Evolutionary conservation across 2,888 invertebrate genomes (phyloP), one percentile per base, ranked within the genome.

Genomic region (Ptychoptera albimana): DNA sequence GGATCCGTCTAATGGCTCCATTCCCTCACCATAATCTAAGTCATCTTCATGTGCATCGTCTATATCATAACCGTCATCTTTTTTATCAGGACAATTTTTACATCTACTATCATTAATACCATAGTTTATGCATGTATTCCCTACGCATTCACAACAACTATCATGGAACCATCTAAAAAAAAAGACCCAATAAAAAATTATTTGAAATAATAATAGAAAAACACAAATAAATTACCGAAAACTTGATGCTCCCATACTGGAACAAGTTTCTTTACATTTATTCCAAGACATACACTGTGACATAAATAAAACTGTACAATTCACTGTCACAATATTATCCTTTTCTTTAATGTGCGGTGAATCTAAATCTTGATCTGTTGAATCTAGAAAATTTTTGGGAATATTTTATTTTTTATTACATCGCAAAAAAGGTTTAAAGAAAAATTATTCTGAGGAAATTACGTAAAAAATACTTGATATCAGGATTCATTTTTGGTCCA

Each of bases 111-210:
- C 84, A 56, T 85, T 84, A 48, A 88, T 81, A 2, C 92, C 93
- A 61, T 88, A 92, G 60, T 86, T 86, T 50, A 88, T 73, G 60
- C 92, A 93, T 39, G 80, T 82, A 50, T 80, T 78, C 1, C 92
- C 91, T 42, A 92, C 78, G 60, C 93, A 93, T 63, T 93, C 86
- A 61, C 93, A 93, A 60, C 93, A 93, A 1, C 91, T 92, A 58
- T 91, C 86, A 63, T 91, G 88, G 66, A 92, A 92, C 91, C 92
- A 92, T 55, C 88, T 75, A 85, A 65, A 48, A 35, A 10, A 37
- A 37, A 41, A 35, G n/a, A 45, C 14, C 16, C 14, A 29, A 37
- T 31, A 13, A 29, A 39, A 39, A 5, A 6, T 11, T 15, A 34
- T 10, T n/a, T 7, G 6, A 15, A n/a, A 9, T 8, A 13, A 14